Conservation (phyloP, 2,113 vertebrate species). For the Dinomys branickii region DNA sequence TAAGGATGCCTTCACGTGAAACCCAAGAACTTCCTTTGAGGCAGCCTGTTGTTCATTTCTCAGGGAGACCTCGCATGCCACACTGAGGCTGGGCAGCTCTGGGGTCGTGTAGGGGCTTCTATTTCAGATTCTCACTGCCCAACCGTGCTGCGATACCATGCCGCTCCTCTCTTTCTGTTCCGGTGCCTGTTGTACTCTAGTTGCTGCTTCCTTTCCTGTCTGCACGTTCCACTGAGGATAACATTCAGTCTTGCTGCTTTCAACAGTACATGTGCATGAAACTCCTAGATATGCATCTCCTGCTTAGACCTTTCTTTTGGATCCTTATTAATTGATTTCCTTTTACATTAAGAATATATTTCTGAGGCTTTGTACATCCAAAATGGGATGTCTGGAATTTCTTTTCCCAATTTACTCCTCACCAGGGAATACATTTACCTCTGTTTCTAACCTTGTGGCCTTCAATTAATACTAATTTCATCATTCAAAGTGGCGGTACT, state of each 20-base stretch:
- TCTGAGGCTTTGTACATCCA: neutral
- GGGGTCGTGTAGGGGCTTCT: no score
- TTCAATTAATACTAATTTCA: neutral
- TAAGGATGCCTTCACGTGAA: neutral
- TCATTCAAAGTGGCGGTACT: neutral
- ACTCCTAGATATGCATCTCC: neutral
- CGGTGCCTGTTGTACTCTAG: neutral
- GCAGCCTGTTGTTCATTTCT: neutral
- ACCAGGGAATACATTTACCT: neutral
- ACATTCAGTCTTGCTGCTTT: neutral
- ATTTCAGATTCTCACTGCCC: neutral
- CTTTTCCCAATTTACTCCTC: neutral
- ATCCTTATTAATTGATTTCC: neutral
- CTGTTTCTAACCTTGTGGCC: neutral
- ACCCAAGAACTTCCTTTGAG: neutral
- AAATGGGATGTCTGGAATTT: neutral
- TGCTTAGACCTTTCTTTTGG: neutral
- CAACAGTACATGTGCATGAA: neutral
- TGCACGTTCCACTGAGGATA: neutral
- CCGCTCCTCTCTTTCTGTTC: neutral
- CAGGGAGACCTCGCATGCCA: neutral
- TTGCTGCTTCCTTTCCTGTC: neutral
- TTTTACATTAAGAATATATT: neutral
- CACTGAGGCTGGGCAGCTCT: neutral
- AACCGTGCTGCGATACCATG: rapidly evolving